A percentile compares a stretch with the other conserved stretches of the same genome.
phyloP scores from a whole-genome alignment of 2,888 invertebrate genomes.

The Bombylius discolor region DNA sequence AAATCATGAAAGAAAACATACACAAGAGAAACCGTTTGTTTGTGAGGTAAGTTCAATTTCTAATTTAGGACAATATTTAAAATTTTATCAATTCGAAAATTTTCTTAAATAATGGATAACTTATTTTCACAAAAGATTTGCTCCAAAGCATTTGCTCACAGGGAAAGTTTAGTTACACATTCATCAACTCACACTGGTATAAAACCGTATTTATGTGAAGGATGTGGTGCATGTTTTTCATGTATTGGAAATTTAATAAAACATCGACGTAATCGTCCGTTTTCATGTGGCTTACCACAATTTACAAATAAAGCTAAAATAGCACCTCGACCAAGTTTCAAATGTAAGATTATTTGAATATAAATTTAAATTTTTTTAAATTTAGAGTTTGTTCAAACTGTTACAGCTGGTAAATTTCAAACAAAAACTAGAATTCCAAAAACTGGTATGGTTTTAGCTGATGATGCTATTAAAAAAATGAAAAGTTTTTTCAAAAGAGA shows the following conservation, averaged over 20 bases:
- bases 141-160: constrained; percentile 36
- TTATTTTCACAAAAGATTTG: constrained; percentile 23
- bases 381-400: too few relatives aligned
- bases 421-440: too few relatives aligned
- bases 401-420: too few relatives aligned
- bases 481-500: not conserved
- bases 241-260: constrained; percentile 39
- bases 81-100: not conserved
- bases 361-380: not conserved
- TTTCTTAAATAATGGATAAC: not conserved
- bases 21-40: constrained; percentile 26
- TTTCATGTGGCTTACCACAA: constrained; percentile 33
- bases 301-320: constrained; percentile 20
- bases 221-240: constrained; percentile 38
- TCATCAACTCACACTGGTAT: constrained; percentile 37
- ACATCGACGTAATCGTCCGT: constrained; percentile 36
- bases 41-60: constrained; percentile 23
- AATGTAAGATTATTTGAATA: not conserved
- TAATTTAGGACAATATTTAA: not conserved
- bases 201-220: constrained; percentile 35
- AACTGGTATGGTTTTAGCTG: too few relatives aligned
- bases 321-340: constrained; percentile 11
- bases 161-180: constrained; percentile 38
- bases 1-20: constrained; percentile 28
- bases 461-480: too few relatives aligned